Base-by-base conservation (phyloP, 2,888 invertebrate genomes). In the Stramonita haemastoma region DNA sequence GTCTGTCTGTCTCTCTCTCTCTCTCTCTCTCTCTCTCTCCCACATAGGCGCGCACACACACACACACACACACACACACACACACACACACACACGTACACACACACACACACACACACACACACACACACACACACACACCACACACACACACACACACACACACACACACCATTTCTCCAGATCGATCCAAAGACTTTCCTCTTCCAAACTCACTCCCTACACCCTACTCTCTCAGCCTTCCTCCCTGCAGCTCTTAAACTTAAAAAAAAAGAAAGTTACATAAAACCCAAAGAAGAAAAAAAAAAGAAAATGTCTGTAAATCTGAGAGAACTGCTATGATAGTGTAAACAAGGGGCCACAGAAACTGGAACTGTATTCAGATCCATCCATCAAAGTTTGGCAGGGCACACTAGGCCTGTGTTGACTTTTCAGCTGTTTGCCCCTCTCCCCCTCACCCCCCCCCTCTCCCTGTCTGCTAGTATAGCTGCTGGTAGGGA, bases 331-430 rank as follows among this genome's bases (percentile, higher is more conserved):
- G 66, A 26, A 66, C 19, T 66, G 36, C 79, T 22, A 81, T 87
- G 60, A 87, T 81, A 73, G 22, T 8, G 87, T 81, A 87, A 87
- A 87, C 87, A 87, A 11, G 79, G 29, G 29, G n/a, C 1, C 17
- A 66, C 29, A 46, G 56, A 19, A 87, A 87, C 19, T 87, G 34
- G 46, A 57, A n/a, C 26, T n/a, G 79, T n/a, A n/a, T 34, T 87
- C 46, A 29, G 81, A 87, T 29, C 81, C 73, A 87, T 87, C 87
- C 73, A 87, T 87, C 87, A 87, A 15, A n/a, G 19, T n/a, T 8
- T 81, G 87, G 79, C 87, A 81, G 87, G 57, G 15, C 77, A 57
- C 36, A 46, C 56, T 36, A n/a, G 1, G 19, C 29, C 13, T 57
- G 36, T 87, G 87, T 87, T 87, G 29, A 81, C 87, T 81, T 34